These are phyloP conservation scores for Chrysotoxum bicinctum DNA, from an alignment of 2,888 invertebrate genomes.

Conservation along the genomic window DNA sequence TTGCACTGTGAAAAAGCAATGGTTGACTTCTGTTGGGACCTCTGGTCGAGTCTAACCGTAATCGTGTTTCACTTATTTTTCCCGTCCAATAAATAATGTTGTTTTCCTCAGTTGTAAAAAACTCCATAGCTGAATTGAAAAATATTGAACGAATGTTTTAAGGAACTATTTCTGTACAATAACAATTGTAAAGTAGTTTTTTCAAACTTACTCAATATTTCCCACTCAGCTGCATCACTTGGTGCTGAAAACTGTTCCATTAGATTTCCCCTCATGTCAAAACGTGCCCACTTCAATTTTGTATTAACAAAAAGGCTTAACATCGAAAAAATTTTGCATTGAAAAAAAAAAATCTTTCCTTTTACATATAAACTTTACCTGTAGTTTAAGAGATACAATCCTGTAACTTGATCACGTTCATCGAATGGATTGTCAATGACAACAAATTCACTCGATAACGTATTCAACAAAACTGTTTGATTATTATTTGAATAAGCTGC, in stretches of 20 bases:
- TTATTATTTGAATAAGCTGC: slow-evolving; percentile 98
- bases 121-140: slow-evolving; percentile 86
- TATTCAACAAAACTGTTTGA: slow-evolving; percentile 95
- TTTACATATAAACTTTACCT: slow-evolving; percentile 79
- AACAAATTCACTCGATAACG: slow-evolving; percentile 95
- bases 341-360: too few species aligned
- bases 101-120: slow-evolving; percentile 86
- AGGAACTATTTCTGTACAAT: too few species aligned
- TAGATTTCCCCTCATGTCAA: slow-evolving; percentile 89
- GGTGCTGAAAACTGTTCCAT: slow-evolving; percentile 84
- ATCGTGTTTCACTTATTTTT: slow-evolving; percentile 88
- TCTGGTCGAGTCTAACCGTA: slow-evolving; percentile 86
- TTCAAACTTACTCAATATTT: slow-evolving; percentile 85
- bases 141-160: too few species aligned
- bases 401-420: slow-evolving; percentile 84
- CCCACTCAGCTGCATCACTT: slow-evolving; percentile 86
- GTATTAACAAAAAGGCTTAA: slow-evolving; percentile 88
- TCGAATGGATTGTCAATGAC: slow-evolving; percentile 93
- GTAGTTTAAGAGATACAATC: slow-evolving; percentile 86
- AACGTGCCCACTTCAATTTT: slow-evolving; percentile 88
- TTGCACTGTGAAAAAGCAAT: slow-evolving; percentile 82
- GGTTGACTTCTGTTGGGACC: slow-evolving; percentile 74
- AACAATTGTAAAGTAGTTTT: too few species aligned
- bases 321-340: not conserved
- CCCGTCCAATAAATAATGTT: slow-evolving; percentile 91